Base-by-base conservation (phyloP, 2,888 invertebrate genomes). In the Pterostichus madidus region DNA sequence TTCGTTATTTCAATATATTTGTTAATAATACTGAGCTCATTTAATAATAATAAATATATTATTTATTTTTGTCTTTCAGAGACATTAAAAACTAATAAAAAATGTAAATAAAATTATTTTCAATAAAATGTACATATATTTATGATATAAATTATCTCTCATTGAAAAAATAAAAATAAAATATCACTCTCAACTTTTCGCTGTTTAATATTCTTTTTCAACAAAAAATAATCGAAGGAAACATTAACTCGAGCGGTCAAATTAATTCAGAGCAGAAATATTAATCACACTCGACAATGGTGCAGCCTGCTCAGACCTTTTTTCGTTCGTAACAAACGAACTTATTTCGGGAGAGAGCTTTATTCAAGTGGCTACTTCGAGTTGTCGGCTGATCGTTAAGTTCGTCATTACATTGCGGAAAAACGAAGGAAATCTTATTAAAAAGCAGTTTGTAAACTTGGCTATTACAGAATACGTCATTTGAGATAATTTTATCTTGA, bases 351-450 rank as follows among this genome's bases (percentile, higher is more conserved):
- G 75, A 32, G 52, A 52, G 35, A 46, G 61, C 61, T 79, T 61
- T 79, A 46, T 59, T 79, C 59, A 79, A 79, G 78, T 64, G 46
- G 61, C 31, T 44, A 79, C 78, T 79, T 79, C 32, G 31, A 56
- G 56, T 31, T 77, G 56, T 56, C 13, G 78, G 13, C 52, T 80
- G 32, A 80, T 80, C 68, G 68, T 61, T 78, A 78, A 59, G 32
- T 52, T 46, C 49, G 68, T 80, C 52, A 80, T 80, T 80, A 80
- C 35, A 31, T 8, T 32, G 39, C 68, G 68, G 68, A 80, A 61
- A 64, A 80, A 80, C 64, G 68, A 35, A 79, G 46, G 64, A 61
- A 80, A 68, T 80, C 68, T 61, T 79, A 61, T 64, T 61, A 79
- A 79, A 79, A 79, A 79, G 61, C 56, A 17, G 49, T 61, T 79